These are phyloP conservation scores for Parapristionchus giblindavisi DNA, from an alignment of 2,888 invertebrate species.

Conservation along the genomic window DNA sequence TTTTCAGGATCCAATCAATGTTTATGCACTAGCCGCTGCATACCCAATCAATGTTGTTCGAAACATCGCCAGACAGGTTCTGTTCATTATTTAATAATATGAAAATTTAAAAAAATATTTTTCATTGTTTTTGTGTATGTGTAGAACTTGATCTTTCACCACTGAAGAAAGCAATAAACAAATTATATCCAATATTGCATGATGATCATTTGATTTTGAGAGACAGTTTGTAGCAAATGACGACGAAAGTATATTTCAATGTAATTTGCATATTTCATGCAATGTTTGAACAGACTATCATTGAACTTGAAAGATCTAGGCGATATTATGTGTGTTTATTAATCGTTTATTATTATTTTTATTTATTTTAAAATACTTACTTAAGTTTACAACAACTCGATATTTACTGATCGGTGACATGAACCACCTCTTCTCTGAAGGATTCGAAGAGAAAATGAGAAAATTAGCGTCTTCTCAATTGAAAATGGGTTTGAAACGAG, in stretches of 20 bases:
- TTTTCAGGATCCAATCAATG: neutral
- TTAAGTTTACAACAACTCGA: constrained; percentile 41
- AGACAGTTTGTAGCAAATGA: no score
- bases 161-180: no score
- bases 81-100: neutral
- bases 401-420: constrained; percentile 49
- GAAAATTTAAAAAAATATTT: no score
- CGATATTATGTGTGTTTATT: no score
- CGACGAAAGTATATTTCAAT: no score
- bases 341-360: neutral
- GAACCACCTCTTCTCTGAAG: constrained; percentile 46
- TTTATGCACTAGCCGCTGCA: neutral
- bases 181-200: no score
- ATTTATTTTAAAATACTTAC: neutral
- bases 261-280: no score
- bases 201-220: no score
- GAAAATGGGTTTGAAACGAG: constrained; percentile 40
- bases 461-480: constrained; percentile 37
- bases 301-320: no score
- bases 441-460: constrained; percentile 44
- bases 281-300: no score
- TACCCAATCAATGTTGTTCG: constrained; percentile 20
- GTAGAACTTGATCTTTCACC: no score
- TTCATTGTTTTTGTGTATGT: no score
- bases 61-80: constrained; percentile 2